A percentile compares a stretch with the other conserved stretches of the same genome.
phyloP scores from a whole-genome alignment of 2,797 vertebrate genomes.

The Diglossa cyanea region DNA sequence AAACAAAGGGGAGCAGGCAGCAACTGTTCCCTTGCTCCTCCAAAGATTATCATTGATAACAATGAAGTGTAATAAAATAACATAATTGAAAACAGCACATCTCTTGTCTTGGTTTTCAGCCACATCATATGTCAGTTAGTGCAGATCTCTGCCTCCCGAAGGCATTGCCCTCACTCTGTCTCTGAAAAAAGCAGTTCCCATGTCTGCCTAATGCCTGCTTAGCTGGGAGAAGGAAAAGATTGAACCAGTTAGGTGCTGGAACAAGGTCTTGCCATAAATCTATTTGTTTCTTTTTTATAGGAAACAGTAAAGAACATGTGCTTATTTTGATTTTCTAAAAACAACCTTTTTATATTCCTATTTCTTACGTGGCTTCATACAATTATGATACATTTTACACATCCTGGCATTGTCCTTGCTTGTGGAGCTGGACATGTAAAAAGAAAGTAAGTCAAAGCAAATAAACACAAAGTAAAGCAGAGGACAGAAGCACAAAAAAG shows the following conservation, averaged over 20 bases:
- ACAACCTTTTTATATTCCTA: background rate
- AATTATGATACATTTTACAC: background rate
- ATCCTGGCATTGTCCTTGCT: background rate
- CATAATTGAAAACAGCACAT: background rate
- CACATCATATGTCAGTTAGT: background rate
- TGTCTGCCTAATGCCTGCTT: background rate
- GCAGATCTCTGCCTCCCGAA: background rate
- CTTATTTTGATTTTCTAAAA: background rate
- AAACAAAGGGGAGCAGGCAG: background rate
- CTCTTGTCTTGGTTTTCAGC: background rate
- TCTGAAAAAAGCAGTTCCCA: background rate
- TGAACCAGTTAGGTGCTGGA: background rate
- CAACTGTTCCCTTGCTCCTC: background rate
- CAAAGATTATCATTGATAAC: background rate
- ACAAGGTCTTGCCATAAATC: background rate
- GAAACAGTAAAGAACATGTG: background rate
- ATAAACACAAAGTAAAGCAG: conserved; percentile 11
- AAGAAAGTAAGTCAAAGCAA: background rate
- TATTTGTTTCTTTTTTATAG: background rate
- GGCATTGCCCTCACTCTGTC: background rate
- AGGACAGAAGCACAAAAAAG: background rate
- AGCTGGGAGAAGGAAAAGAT: background rate
- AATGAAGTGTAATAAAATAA: conserved; percentile 1
- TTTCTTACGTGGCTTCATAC: background rate
- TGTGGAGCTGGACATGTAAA: background rate